Conservation (phyloP, 2,797 vertebrate species). For the Nannoperca obscura region DNA sequence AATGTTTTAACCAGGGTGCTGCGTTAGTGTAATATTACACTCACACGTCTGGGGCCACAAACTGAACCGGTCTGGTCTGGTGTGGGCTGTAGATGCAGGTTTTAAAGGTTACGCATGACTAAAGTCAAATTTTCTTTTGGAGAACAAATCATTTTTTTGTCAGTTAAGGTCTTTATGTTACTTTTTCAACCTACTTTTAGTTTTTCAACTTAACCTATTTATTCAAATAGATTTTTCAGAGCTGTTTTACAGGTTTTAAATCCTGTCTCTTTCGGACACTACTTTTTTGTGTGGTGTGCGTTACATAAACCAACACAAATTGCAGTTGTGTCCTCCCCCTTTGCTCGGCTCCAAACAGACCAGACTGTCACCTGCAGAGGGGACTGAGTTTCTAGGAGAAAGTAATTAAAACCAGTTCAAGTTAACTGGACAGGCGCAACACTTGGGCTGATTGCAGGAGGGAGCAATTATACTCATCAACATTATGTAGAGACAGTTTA, state of each 20-base stretch:
- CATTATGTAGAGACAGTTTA: neutral
- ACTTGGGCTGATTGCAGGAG: neutral
- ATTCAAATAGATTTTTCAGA: neutral
- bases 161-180: neutral
- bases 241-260: neutral
- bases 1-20: conserved; percentile 8
- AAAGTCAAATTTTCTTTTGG: neutral
- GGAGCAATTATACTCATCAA: neutral
- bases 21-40: conserved; percentile 66
- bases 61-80: conserved; percentile 43
- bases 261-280: neutral
- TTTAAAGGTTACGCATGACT: neutral
- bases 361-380: conserved; percentile 1
- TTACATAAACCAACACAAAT: conserved; percentile 8
- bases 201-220: neutral
- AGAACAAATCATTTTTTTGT: neutral
- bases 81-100: neutral
- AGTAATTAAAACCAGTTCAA: conserved; percentile 19
- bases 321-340: neutral
- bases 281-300: neutral
- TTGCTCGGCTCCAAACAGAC: neutral
- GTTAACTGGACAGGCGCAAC: conserved; percentile 18
- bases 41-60: conserved; percentile 17
- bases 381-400: conserved; percentile 18
- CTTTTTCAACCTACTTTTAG: neutral